Evolutionary conservation across 92 coral and sea anemone species (phyloP).

Genomic region (Chrysogorgia sp.): DNA sequence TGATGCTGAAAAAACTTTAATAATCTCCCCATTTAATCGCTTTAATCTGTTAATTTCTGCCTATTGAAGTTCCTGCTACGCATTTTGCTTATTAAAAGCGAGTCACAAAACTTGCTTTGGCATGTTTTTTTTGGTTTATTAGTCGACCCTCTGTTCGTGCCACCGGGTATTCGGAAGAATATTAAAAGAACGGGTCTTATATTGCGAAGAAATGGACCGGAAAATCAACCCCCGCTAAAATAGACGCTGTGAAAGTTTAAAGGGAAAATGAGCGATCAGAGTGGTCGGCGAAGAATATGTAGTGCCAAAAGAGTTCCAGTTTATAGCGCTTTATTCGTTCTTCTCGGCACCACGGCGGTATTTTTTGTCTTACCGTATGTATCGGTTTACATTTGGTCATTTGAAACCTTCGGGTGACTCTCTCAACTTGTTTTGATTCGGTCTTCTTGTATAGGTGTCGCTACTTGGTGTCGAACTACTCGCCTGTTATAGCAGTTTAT

Average conservation of each 20-base stretch:
- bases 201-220: neutral
- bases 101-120: too few species aligned
- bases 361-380: slow-evolving; percentile 96
- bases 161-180: too few species aligned
- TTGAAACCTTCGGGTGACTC: slow-evolving; percentile 30
- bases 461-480: slow-evolving; percentile 66
- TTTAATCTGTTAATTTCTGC: too few species aligned
- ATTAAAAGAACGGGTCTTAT: neutral
- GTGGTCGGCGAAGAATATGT: slow-evolving; percentile 37
- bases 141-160: too few species aligned
- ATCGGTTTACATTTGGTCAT: slow-evolving; percentile 18
- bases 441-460: slow-evolving; percentile 78
- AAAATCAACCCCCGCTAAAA: slow-evolving; percentile 3
- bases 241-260: slow-evolving; percentile 41
- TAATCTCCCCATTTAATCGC: too few species aligned
- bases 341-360: slow-evolving; percentile 81
- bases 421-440: neutral
- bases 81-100: too few species aligned
- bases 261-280: slow-evolving; percentile 65
- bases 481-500: slow-evolving; percentile 78
- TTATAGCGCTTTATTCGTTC: slow-evolving; percentile 81
- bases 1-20: neutral
- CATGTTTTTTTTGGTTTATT: too few species aligned
- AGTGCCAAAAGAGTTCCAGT: slow-evolving; percentile 90
- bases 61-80: too few species aligned